A percentile compares a stretch with the other conserved stretches of the same genome.
These are phyloP conservation scores for Ceratosolen solmsi DNA, from an alignment of 1,140 invertebrate species.

Conservation along the genomic window DNA sequence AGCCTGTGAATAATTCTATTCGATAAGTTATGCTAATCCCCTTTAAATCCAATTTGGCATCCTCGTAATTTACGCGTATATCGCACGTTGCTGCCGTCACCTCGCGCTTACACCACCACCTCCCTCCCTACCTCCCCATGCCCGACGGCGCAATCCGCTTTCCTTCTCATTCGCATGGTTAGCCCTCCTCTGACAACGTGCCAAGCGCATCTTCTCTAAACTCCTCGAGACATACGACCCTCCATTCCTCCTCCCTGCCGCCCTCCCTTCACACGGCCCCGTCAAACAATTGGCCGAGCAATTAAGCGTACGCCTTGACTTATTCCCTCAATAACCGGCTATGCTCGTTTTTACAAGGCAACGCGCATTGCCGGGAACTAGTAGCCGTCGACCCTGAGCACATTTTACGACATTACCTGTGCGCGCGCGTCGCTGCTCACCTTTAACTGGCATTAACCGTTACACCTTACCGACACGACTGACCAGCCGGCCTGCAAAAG, in stretches of 20 bases:
- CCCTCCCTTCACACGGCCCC: no score
- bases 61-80: neutral
- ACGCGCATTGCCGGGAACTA: neutral
- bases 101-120: no score
- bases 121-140: neutral
- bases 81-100: no score
- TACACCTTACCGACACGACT: neutral
- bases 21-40: neutral
- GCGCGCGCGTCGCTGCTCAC: neutral
- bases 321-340: neutral
- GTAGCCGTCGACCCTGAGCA: neutral
- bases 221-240: no score
- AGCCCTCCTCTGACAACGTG: no score
- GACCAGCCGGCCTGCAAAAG: neutral
- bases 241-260: neutral
- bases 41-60: neutral
- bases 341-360: neutral
- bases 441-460: neutral
- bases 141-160: neutral
- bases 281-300: no score
- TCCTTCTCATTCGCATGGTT: no score
- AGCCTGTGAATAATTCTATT: neutral
- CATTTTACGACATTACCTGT: conserved; percentile 34
- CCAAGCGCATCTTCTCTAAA: no score
- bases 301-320: no score